Evolutionary conservation across 2,888 invertebrate genomes (phyloP).

Genomic region (Hesperia comma): DNA sequence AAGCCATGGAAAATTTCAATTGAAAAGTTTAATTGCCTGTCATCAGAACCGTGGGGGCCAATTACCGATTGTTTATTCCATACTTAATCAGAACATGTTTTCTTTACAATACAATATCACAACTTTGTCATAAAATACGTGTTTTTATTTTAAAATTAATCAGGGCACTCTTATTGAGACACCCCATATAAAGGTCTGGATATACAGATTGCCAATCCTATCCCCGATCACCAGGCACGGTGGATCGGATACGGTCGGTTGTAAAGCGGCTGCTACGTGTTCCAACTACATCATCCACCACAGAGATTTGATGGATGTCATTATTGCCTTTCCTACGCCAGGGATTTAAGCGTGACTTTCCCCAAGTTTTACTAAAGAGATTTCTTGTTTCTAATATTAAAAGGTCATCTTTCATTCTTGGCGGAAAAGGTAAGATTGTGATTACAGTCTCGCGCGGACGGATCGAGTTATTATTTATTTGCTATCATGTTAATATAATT

Average conservation of each 20-base stretch:
- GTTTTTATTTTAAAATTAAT: too few species aligned
- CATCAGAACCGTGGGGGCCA: too few species aligned
- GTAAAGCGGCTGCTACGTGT: slow-evolving; percentile 24
- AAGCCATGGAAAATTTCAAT: too few species aligned
- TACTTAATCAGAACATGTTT: too few species aligned
- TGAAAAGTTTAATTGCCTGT: too few species aligned
- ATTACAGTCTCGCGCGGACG: neutral
- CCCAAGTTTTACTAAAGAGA: neutral
- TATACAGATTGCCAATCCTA: neutral
- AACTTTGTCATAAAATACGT: too few species aligned
- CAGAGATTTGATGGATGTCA: slow-evolving; percentile 26
- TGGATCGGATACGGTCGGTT: slow-evolving; percentile 14
- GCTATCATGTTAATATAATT: too few species aligned
- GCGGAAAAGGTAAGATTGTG: neutral
- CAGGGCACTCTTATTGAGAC: too few species aligned
- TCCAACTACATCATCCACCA: neutral
- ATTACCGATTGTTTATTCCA: too few species aligned
- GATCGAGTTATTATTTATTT: too few species aligned
- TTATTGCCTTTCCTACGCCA: slow-evolving; percentile 10
- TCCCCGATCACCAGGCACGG: neutral
- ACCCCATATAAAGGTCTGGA: too few species aligned
- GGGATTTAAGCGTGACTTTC: slow-evolving; percentile 1
- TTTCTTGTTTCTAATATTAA: slow-evolving; percentile 2
- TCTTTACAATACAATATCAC: too few species aligned
- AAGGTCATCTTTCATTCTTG: neutral